A percentile compares a stretch with the other conserved stretches of the same genome.
phyloP scores from a whole-genome alignment of 2,113 vertebrate species.

The Petrocephalus zakoni region DNA sequence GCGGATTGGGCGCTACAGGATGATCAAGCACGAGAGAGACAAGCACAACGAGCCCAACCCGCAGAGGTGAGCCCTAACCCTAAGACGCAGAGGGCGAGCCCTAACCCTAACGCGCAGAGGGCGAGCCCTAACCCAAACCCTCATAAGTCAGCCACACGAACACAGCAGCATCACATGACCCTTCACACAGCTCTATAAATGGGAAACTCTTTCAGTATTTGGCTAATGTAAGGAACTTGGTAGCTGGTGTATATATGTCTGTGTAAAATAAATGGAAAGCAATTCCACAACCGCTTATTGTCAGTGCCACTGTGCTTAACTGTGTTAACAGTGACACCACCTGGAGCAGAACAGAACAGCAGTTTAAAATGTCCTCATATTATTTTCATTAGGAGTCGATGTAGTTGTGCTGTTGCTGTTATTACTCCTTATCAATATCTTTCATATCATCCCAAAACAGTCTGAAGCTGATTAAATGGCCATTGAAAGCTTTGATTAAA shows the following conservation, averaged over 20 bases:
- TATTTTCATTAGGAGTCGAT: neutral
- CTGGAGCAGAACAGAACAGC: neutral
- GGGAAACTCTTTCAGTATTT: too few relatives aligned
- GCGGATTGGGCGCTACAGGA: conserved; percentile 93
- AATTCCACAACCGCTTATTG: neutral
- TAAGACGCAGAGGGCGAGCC: neutral
- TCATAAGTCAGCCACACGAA: too few relatives aligned
- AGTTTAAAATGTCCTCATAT: neutral
- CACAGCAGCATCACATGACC: too few relatives aligned
- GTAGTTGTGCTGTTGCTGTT: neutral
- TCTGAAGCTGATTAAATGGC: neutral
- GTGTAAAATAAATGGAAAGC: neutral
- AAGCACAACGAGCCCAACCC: conserved; percentile 99
- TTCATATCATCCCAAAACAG: neutral
- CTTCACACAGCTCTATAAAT: too few relatives aligned
- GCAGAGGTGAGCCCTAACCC: conserved; percentile 74
- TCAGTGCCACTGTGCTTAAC: neutral
- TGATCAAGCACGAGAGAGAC: conserved; percentile 98
- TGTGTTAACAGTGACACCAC: conserved; percentile 7
- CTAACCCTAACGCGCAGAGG: neutral
- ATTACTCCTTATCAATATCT: neutral
- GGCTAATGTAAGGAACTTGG: neutral
- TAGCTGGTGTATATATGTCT: neutral
- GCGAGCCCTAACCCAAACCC: neutral
- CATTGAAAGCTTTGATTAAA: neutral